Conservation (phyloP, 1,140 invertebrate species). For the Aphelenchoides avenae region DNA sequence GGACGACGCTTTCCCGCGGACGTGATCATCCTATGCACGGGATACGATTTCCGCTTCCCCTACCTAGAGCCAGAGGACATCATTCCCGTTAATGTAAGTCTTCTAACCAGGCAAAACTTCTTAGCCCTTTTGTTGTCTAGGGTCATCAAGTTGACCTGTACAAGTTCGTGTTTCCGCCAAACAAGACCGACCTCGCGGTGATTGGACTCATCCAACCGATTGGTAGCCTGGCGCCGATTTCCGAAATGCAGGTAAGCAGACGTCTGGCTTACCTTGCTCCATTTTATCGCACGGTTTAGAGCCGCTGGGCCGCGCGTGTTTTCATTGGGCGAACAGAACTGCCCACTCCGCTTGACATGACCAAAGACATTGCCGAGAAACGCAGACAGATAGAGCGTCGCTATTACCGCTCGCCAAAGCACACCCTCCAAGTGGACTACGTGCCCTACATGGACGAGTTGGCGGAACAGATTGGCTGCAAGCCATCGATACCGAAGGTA, state of each 20-base stretch:
- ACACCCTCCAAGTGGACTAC: slow-evolving; percentile 60
- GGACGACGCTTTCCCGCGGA: slow-evolving; percentile 53
- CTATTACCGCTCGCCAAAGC: slow-evolving; percentile 38
- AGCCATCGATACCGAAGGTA: slow-evolving; percentile 60
- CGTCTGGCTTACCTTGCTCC: neutral
- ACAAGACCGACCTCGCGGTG: slow-evolving; percentile 61
- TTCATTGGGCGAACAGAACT: no score
- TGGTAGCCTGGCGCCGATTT: slow-evolving; percentile 63
- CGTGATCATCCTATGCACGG: slow-evolving; percentile 60
- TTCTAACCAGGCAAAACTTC: slow-evolving; percentile 19
- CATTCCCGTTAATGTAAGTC: slow-evolving; percentile 42
- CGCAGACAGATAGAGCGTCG: slow-evolving; percentile 28
- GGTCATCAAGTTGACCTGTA: slow-evolving; percentile 63
- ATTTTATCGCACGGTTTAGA: neutral
- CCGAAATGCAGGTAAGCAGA: slow-evolving; percentile 62
- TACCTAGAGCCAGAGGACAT: slow-evolving; percentile 54
- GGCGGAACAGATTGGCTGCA: slow-evolving; percentile 60
- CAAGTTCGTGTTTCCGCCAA: slow-evolving; percentile 63
- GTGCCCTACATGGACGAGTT: slow-evolving; percentile 62
- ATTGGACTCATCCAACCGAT: slow-evolving; percentile 65
- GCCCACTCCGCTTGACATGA: slow-evolving; percentile 3
- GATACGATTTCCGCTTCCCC: slow-evolving; percentile 61
- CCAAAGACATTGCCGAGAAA: slow-evolving; percentile 54
- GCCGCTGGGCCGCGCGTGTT: no score
- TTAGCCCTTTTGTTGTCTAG: slow-evolving; percentile 18